Evolutionary conservation across 1,140 invertebrate genomes (phyloP), one percentile per base, ranked within the genome.

Genomic region (Eriosoma lanigerum): DNA sequence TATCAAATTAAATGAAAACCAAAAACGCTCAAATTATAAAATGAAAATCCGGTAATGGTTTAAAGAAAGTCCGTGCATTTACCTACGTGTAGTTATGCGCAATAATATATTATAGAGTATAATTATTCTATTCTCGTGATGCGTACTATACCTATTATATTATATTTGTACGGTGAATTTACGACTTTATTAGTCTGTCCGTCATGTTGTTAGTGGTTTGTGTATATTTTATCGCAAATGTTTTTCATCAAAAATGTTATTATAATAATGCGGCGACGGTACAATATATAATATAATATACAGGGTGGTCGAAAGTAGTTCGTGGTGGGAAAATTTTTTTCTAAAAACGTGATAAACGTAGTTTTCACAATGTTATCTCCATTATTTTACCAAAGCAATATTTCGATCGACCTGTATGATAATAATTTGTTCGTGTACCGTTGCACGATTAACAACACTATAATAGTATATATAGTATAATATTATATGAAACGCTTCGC

Each of bases 171-270:
- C 24, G 24, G 32, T 44, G 10, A 64, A 64, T 64, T 64, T 21
- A 8, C 3, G 32, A 29, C 32, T 38, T n/a, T n/a, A 64, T 64
- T 38, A 19, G 38, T 64, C 10, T 38, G n/a, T 29, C 62, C 38
- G 62, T 64, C 62, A 38, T 38, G 8, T 38, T 64, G 32, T 29
- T 64, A 19, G 62, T n/a, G n/a, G 62, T 44, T 64, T 64, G 62
- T 64, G 38, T 38, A 64, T 64, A 64, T 64, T 64, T 64, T 64
- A 64, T 64, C 62, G 62, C 62, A 29, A n/a, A 64, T 64, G 62
- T 64, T 64, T 64, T 64, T 64, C 19, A 29, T 29, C 17, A 17
- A 62, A 62, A 62, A 4, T 38, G 32, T 38, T 62, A 62, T 62
- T n/a, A 62, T 32, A 32, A 62, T 19, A n/a, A 19, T 32, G 32